Evolutionary conservation across 2,113 vertebrate species (phyloP).

Genomic region (Opisthocomus hoazin): DNA sequence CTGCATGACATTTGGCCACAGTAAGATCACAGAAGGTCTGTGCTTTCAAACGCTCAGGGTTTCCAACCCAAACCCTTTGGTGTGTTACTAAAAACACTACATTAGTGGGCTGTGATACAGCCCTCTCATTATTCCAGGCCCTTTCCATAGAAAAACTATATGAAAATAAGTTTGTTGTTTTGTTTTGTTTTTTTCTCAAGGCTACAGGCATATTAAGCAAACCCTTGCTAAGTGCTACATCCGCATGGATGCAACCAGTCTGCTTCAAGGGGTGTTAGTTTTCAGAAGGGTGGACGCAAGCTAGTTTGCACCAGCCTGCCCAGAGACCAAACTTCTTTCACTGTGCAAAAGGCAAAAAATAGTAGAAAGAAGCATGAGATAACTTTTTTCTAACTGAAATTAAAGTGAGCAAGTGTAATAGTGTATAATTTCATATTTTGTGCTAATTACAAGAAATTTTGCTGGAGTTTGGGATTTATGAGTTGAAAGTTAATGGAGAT

Average conservation of each 20-base stretch:
- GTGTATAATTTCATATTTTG: fast-evolving
- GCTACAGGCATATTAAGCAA: neutral
- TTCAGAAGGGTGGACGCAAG: neutral
- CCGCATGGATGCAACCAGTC: neutral
- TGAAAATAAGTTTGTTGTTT: too few species aligned
- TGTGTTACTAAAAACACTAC: neutral
- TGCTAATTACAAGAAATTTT: neutral
- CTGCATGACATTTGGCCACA: neutral
- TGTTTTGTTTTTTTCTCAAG: neutral
- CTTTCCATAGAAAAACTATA: neutral
- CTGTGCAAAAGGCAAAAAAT: neutral
- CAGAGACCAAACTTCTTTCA: neutral
- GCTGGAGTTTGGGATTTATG: neutral
- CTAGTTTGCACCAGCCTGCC: neutral
- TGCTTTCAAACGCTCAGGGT: neutral
- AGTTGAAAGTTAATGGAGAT: neutral
- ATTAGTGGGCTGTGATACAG: neutral
- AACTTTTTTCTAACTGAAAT: neutral
- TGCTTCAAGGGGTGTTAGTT: neutral
- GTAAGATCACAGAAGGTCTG: neutral
- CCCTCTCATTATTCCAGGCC: neutral
- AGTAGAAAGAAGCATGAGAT: neutral
- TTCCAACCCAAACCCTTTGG: neutral
- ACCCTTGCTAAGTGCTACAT: too few species aligned
- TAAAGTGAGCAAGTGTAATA: neutral